A percentile compares a stretch with the other conserved stretches of the same genome.
Evolutionary conservation across 2,888 invertebrate species (phyloP).

Genomic region (Epinotia nisella): DNA sequence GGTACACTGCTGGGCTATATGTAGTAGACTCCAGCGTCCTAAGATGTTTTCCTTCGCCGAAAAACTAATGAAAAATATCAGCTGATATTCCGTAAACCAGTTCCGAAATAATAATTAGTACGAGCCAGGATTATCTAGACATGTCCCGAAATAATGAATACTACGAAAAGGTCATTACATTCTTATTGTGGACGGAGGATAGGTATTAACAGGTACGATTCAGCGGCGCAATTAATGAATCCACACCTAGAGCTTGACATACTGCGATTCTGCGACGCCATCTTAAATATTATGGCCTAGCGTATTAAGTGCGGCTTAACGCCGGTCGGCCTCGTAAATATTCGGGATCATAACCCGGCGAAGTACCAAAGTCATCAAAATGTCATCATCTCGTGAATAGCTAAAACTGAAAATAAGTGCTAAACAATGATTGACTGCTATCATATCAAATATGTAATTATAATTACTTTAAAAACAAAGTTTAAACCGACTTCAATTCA

Average conservation of each 20-base stretch:
- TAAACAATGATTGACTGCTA: not conserved
- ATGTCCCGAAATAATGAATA: not conserved
- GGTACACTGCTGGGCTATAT: no score
- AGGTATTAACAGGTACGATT: constrained; percentile 12
- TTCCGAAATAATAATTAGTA: no score
- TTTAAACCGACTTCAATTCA: no score
- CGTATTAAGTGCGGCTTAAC: constrained; percentile 2
- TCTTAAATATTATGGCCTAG: constrained; percentile 11
- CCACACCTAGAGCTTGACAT: constrained; percentile 13
- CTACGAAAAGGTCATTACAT: no score
- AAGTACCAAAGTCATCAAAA: not conserved
- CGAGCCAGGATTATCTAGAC: no score
- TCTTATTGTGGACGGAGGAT: not conserved
- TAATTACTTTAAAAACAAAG: no score
- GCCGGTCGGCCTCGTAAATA: constrained; percentile 11
- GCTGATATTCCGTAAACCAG: no score
- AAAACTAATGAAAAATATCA: no score
- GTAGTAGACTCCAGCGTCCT: no score
- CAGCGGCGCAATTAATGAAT: constrained; percentile 10
- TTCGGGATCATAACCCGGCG: constrained; percentile 1
- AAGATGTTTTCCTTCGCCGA: no score
- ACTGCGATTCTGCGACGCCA: not conserved
- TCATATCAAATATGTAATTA: not conserved
- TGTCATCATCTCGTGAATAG: not conserved
- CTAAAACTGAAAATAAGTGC: not conserved